A percentile compares a stretch with the other conserved stretches of the same genome.
These are phyloP conservation scores for Amphimallon solstitiale DNA, from an alignment of 2,888 invertebrate species.

Conservation along the genomic window DNA sequence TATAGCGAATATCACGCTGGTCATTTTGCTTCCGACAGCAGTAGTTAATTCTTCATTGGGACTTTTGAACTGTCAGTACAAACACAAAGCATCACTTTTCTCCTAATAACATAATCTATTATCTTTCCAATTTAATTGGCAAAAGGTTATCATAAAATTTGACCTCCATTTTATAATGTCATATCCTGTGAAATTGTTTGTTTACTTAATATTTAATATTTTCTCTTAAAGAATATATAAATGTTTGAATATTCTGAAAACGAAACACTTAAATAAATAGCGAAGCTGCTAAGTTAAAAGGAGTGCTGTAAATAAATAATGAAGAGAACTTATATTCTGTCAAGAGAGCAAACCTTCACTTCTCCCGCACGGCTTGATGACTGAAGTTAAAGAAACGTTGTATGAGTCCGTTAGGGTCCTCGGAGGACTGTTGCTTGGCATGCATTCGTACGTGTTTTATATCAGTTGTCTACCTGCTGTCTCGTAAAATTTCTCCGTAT, in stretches of 20 bases:
- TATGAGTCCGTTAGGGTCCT: conserved; percentile 36
- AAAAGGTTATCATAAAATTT: no score
- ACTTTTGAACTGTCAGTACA: no score
- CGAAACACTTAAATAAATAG: conserved; percentile 25
- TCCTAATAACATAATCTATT: no score
- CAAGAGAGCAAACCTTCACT: conserved; percentile 31
- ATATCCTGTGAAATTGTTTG: not conserved
- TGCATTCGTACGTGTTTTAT: conserved; percentile 46
- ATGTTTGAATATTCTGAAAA: not conserved
- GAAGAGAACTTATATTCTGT: conserved; percentile 17
- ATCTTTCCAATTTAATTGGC: no score
- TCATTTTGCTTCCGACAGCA: no score
- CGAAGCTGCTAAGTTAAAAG: conserved; percentile 23
- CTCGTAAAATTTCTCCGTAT: conserved; percentile 44
- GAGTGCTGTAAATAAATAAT: conserved; percentile 20
- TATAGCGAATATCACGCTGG: no score
- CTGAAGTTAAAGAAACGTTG: conserved; percentile 42
- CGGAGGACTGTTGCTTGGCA: conserved; percentile 39
- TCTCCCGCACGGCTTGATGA: conserved; percentile 41
- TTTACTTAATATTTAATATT: not conserved
- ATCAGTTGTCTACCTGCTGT: conserved; percentile 47
- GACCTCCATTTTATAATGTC: no score
- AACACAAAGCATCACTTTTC: no score
- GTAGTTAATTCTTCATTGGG: no score
- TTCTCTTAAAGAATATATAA: not conserved